These are phyloP conservation scores for Carabus problematicus DNA, from an alignment of 2,888 invertebrate genomes.

Conservation along the genomic window DNA sequence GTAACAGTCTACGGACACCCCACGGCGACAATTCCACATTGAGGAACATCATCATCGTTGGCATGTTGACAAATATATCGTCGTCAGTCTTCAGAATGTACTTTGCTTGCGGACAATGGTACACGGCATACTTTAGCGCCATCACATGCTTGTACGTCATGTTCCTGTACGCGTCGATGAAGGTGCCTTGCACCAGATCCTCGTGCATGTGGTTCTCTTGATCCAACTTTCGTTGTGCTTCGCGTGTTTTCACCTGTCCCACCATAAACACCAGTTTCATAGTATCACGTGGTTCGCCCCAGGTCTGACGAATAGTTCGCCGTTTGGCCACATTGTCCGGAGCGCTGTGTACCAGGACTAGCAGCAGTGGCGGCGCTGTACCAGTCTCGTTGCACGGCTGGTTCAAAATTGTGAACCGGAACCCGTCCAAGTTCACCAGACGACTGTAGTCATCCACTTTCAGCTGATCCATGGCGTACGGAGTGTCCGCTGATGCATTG, in stretches of 20 bases:
- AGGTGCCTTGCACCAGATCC: conserved; percentile 79
- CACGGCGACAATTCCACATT: conserved; percentile 65
- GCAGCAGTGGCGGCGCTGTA: conserved; percentile 61
- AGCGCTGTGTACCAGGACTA: conserved; percentile 74
- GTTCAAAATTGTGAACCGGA: conserved; percentile 67
- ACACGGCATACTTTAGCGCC: conserved; percentile 79
- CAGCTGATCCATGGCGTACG: conserved; percentile 40
- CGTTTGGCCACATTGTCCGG: conserved; percentile 71
- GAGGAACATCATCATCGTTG: conserved; percentile 66
- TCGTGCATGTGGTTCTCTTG: conserved; percentile 65
- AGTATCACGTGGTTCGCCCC: conserved; percentile 67
- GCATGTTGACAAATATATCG: conserved; percentile 77
- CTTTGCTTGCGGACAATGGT: conserved; percentile 72
- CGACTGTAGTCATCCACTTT: conserved; percentile 50
- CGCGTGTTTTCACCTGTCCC: conserved; percentile 62
- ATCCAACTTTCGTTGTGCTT: conserved; percentile 53
- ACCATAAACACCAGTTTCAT: conserved; percentile 72
- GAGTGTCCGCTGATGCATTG: conserved; percentile 21
- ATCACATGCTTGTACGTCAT: conserved; percentile 86
- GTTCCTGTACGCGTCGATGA: conserved; percentile 79
- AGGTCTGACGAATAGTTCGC: conserved; percentile 73
- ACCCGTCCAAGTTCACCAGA: conserved; percentile 68
- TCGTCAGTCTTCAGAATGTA: conserved; percentile 77
- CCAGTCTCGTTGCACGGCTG: conserved; percentile 55
- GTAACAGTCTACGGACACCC: conserved; percentile 68